phyloP scores from a whole-genome alignment of 1,140 invertebrate genomes.

The Rhagoletis zephyria region DNA sequence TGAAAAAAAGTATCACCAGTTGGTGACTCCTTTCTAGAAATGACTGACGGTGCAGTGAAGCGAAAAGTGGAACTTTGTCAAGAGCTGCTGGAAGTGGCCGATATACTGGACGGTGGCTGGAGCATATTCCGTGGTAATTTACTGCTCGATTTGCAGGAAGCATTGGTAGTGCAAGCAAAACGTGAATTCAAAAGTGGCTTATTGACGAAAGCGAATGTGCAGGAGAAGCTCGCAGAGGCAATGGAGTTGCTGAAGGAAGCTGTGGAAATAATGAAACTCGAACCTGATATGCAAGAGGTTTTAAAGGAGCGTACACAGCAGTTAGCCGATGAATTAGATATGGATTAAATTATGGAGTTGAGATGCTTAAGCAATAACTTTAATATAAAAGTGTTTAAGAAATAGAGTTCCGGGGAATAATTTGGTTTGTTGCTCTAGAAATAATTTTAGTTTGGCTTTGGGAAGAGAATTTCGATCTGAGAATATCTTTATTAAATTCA shows the following conservation, averaged over 20 bases:
- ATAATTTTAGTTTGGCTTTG: no score
- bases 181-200: conserved; percentile 74
- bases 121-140: conserved; percentile 78
- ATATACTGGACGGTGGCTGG: conserved; percentile 78
- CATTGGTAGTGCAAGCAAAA: conserved; percentile 75
- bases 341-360: conserved; percentile 2
- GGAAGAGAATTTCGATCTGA: no score
- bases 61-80: conserved; percentile 79
- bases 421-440: no score
- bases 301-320: conserved; percentile 66
- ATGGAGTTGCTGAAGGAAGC: conserved; percentile 76
- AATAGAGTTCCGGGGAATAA: no score
- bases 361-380: no score
- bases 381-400: no score
- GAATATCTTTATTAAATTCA: no score
- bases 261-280: conserved; percentile 75
- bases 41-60: conserved; percentile 76
- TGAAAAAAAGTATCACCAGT: background rate
- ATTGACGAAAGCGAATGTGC: conserved; percentile 73
- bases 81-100: conserved; percentile 78
- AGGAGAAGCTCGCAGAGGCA: conserved; percentile 75
- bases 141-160: conserved; percentile 79
- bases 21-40: conserved; percentile 71
- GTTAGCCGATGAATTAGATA: conserved; percentile 53
- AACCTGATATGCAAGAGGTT: conserved; percentile 76